Evolutionary conservation across 2,797 vertebrate genomes (phyloP), one percentile per base, ranked within the genome.

Genomic region (Sebastes melanostomus): DNA sequence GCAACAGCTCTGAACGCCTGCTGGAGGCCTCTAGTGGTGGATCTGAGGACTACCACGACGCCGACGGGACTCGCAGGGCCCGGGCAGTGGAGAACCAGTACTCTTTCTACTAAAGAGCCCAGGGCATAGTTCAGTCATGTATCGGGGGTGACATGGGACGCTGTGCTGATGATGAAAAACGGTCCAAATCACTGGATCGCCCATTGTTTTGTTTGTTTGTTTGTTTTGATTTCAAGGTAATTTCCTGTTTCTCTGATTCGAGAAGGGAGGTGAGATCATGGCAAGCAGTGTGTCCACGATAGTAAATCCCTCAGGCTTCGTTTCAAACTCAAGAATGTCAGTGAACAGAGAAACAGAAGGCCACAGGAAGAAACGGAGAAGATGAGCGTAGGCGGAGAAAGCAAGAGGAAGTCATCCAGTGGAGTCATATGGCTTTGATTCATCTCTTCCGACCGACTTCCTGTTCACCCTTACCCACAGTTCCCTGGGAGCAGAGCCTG

Each of bases 71-170:
- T 13, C 96, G 96, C 59, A 94, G 96, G 84, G 94, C 97, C 80
- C 94, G 98, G 65, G 98, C 98, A 0, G 97, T 99, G 52, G 98
- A 99, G 91, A 99, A 99, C 94, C 98, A 99, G 61, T 99, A 99
- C 90, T 98, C 98, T 81, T 99, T 99, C 95, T 99, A 99, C 93
- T 99, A 93, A 97, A 69, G n/a, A 20, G 59, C 82, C 70, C 77
- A 46, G 62, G 59, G 78, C 66, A 52, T 54, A 59, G 71, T 66
- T 58, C 75, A 38, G 68, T 66, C 20, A 5, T 32, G 36, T 25
- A 22, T 66, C 38, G 46, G 56, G 74, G 42, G 72, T 58, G 66
- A 83, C 74, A 29, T 10, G 36, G 66, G 78, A 66, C 2, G 20
- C 66, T 85, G 34, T 56, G 72, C 52, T 66, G 74, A 54, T 72